Evolutionary conservation across 64 coral and sea anemone species (phyloP), one percentile per base, ranked within the genome.

Genomic region (Montipora sp.): DNA sequence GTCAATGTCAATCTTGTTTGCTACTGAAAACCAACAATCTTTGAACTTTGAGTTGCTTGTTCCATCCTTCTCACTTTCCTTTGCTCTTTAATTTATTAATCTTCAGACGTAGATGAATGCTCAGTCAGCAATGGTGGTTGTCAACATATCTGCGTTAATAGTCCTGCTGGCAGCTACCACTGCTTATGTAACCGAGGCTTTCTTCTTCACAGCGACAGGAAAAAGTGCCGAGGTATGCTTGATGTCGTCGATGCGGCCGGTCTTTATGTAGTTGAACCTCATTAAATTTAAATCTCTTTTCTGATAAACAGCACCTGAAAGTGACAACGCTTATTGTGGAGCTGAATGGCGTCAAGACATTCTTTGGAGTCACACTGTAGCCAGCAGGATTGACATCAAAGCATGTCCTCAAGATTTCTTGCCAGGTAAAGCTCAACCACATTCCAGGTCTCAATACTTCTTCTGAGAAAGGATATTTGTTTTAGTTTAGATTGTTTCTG

Each of bases 261-360:
- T 57, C 53, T 57, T 57, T 57, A 6, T 57, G 47, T 5, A 46
- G 69, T 80, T 3, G 24, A 11, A 43, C 8, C 5, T 15, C 3
- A 50, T 51, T 76, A 55, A 48, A 27, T 46, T 36, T 16, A 36
- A 36, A 36, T 36, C 78, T 3, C 1, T 22, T 21, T 68, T 43
- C 8, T 67, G 5, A 58, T 19, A 16, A 80, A 77, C 67, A 91
- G 88, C 93, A 5, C 59, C 90, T 27, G 66, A 43, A 50, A 89
- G 66, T 76, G 89, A 87, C 3, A 48, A 57, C 2, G 92, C 95
- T 3, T 98, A 92, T 59, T 98, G 95, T 78, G 8, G 89, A 22
- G 68, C 95, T 27, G 83, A 94, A 81, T 98, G 95, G 95, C 80
- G 77, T 46, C 95, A 98, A 83, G 95, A 94, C 47, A 80, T 98